phyloP scores from a whole-genome alignment of 2,113 vertebrate genomes.

The Trogon melanurus region DNA sequence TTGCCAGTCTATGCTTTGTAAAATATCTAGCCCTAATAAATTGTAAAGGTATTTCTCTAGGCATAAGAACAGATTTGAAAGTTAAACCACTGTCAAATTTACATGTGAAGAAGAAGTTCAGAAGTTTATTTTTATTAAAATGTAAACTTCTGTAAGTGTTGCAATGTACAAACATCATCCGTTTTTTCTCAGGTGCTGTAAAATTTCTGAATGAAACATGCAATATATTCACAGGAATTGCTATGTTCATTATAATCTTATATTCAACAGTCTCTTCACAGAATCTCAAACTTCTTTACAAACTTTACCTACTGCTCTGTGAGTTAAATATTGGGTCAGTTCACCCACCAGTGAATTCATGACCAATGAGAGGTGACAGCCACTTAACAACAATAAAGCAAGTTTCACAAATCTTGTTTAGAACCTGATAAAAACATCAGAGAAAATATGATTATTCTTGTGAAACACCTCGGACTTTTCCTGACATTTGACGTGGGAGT shows the following conservation, averaged over 20 bases:
- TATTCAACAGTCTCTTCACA: not conserved
- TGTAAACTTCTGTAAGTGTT: not conserved
- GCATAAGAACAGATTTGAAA: not conserved
- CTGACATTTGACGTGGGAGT: not conserved
- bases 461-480: not conserved
- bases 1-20: not conserved
- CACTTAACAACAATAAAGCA: not conserved
- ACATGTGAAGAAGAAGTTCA: not conserved
- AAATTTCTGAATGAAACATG: not conserved
- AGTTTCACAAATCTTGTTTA: not conserved
- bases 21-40: not conserved
- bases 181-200: not conserved
- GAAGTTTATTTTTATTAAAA: not conserved
- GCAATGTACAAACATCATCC: not conserved
- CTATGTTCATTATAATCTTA: not conserved
- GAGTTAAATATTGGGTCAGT: not conserved
- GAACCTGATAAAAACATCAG: not conserved
- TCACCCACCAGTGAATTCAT: not conserved
- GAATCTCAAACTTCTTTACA: not conserved
- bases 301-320: not conserved
- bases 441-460: not conserved
- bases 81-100: not conserved
- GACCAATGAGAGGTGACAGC: not conserved
- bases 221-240: not conserved
- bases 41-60: not conserved